Conservation (phyloP, 2,797 vertebrate species). For the Squalus acanthias region DNA sequence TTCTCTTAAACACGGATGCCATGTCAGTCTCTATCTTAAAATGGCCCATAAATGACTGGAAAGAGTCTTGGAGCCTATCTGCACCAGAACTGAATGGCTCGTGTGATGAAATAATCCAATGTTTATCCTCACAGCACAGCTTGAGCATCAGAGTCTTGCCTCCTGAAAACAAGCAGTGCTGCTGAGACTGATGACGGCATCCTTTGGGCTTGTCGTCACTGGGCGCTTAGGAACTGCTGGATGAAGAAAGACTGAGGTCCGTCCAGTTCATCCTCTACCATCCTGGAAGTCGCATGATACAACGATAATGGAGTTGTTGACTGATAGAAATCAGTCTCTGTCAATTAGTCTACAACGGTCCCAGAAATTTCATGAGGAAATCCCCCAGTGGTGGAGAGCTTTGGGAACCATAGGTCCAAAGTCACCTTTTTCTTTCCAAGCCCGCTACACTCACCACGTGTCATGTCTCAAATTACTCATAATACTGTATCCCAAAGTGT, state of each 20-base stretch:
- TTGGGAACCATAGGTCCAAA: not conserved
- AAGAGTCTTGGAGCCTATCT: not conserved
- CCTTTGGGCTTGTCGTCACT: not conserved
- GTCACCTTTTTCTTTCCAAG: not conserved
- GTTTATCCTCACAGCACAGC: not conserved
- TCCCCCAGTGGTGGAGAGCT: not conserved
- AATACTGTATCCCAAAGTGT: not conserved
- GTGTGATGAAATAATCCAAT: not conserved
- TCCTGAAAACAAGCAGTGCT: not conserved
- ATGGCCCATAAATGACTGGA: not conserved
- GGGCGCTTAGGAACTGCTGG: not conserved
- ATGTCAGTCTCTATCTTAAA: not conserved
- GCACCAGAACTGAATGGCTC: not conserved
- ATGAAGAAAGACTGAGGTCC: not conserved
- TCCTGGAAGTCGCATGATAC: not conserved
- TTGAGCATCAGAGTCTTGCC: not conserved
- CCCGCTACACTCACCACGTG: not conserved
- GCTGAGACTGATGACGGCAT: not conserved
- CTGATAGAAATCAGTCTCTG: not conserved
- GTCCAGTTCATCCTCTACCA: not conserved
- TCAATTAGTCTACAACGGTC: not conserved
- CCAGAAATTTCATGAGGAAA: not conserved
- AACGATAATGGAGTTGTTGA: not conserved
- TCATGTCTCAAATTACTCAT: no score
- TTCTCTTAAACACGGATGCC: not conserved